These are phyloP conservation scores for Xestia c-nigrum DNA, from an alignment of 2,888 invertebrate species.

Conservation along the genomic window DNA sequence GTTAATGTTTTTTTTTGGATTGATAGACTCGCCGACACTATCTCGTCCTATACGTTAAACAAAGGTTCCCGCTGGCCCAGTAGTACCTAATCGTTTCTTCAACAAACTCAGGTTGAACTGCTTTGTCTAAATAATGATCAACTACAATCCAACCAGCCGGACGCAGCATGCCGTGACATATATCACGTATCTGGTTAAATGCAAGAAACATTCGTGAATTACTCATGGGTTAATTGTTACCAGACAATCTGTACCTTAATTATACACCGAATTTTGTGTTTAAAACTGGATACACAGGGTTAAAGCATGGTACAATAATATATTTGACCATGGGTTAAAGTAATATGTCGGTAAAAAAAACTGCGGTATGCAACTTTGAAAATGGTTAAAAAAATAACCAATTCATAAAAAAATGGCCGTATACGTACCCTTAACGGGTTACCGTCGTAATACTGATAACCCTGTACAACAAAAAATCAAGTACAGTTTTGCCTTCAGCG, in stretches of 20 bases:
- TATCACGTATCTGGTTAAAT: conserved; percentile 11
- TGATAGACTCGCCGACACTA: not conserved
- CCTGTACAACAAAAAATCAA: not conserved
- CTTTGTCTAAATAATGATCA: not conserved
- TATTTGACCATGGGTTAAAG: too few species aligned
- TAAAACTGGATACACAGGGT: not conserved
- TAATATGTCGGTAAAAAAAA: not conserved
- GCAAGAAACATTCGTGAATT: not conserved
- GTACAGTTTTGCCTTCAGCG: not conserved
- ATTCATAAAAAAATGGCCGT: not conserved
- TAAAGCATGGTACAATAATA: too few species aligned
- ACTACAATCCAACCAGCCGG: not conserved
- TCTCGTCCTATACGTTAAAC: not conserved
- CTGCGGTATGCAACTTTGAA: not conserved
- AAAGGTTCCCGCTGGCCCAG: not conserved
- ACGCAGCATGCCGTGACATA: not conserved
- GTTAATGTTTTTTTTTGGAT: conserved; percentile 1
- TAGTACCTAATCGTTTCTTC: not conserved
- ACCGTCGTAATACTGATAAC: not conserved
- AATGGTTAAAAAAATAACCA: not conserved
- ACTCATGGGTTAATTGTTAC: not conserved
- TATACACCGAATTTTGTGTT: not conserved
- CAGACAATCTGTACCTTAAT: not conserved
- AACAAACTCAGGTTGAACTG: not conserved
- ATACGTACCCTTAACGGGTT: not conserved